Evolutionary conservation across 2,797 vertebrate genomes (phyloP).

Genomic region (Hypotaenidia okinawae): DNA sequence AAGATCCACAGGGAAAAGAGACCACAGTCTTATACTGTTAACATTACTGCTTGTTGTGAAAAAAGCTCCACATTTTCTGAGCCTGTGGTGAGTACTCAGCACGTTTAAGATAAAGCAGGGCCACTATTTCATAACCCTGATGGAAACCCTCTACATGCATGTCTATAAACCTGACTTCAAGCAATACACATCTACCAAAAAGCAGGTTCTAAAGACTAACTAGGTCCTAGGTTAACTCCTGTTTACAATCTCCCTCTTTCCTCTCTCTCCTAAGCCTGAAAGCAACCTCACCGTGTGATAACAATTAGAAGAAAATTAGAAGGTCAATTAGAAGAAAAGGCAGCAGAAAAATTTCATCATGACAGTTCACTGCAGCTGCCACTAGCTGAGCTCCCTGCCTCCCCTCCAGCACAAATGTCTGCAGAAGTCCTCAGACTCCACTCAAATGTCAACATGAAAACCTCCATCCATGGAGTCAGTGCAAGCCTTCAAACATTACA

Average conservation of each 20-base stretch:
- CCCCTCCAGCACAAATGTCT: not conserved
- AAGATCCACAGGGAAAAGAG: not conserved
- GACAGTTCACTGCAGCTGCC: not conserved
- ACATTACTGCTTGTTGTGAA: not conserved
- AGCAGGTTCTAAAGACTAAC: not conserved
- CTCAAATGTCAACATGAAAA: not conserved
- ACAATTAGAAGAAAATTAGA: not conserved
- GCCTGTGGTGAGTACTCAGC: not conserved
- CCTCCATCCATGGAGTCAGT: too few species aligned
- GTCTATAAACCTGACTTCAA: not conserved
- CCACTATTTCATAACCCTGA: not conserved
- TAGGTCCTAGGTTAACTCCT: not conserved
- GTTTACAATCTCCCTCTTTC: not conserved
- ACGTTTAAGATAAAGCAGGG: not conserved
- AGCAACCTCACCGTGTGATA: not conserved
- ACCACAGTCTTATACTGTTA: not conserved
- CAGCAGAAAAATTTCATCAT: not conserved
- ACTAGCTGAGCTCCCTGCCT: not conserved
- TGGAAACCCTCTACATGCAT: not conserved
- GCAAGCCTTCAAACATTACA: not conserved
- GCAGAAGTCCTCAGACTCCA: not conserved
- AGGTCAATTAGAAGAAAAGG: not conserved
- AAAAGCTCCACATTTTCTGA: not conserved
- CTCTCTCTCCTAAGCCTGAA: not conserved
- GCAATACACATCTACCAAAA: not conserved